phyloP scores from a whole-genome alignment of 2,113 vertebrate genomes.

The Scopus umbretta region DNA sequence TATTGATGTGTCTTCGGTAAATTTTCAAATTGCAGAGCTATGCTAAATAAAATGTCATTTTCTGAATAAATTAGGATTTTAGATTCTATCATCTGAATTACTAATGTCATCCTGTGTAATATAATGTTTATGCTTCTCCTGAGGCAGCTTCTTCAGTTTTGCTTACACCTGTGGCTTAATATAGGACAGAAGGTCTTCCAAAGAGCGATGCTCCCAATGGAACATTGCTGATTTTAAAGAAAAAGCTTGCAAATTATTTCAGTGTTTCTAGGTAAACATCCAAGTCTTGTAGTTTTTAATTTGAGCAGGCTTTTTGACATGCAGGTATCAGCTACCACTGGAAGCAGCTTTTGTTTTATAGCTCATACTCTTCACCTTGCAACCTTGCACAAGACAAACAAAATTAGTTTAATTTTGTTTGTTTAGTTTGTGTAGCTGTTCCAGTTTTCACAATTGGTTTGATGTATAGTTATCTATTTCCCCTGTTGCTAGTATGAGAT shows the following conservation, averaged over 20 bases:
- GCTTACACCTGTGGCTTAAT: conserved; percentile 63
- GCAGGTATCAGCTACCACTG: not conserved
- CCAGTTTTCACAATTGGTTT: not conserved
- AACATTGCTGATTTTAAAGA: conserved; percentile 13
- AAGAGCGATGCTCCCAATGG: not conserved
- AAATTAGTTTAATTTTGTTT: conserved; percentile 1
- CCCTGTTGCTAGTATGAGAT: not conserved
- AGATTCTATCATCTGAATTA: conserved; percentile 54
- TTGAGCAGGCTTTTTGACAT: conserved; percentile 22
- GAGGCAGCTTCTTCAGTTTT: conserved; percentile 45
- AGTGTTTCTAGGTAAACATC: conserved; percentile 1
- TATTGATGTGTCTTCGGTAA: conserved; percentile 54
- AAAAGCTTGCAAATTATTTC: conserved; percentile 3
- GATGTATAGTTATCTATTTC: not conserved
- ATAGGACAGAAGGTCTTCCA: conserved; percentile 33
- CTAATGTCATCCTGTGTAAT: conserved; percentile 57
- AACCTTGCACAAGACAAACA: not conserved
- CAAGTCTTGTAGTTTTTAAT: conserved; percentile 31
- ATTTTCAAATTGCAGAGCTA: conserved; percentile 69
- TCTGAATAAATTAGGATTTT: conserved; percentile 75
- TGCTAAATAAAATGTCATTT: conserved; percentile 75
- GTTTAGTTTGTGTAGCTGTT: not conserved
- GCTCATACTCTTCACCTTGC: not conserved
- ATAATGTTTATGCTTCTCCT: conserved; percentile 35
- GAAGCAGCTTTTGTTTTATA: not conserved